Base-by-base conservation (phyloP, 2,113 vertebrate species). In the Saccopteryx bilineata region DNA sequence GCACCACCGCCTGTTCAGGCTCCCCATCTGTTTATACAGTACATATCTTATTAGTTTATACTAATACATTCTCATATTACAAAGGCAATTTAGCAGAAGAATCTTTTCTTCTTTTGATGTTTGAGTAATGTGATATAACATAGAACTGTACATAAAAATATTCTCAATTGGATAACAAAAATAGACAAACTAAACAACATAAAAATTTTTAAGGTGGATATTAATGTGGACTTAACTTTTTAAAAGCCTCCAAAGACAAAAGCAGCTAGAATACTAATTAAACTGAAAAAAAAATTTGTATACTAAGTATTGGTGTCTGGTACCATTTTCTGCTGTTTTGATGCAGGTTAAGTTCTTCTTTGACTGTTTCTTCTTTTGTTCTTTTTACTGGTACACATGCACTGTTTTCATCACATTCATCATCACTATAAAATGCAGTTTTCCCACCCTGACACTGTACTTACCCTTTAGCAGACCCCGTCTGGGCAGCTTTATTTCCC, bases 141-240 rank as follows among this genome's bases (percentile, higher is more conserved):
- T 97, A 39, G 94, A 97, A 97, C 89, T 97, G 98, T 98, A 98
- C 98, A 98, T 98, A 96, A 95, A 96, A 97, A 90, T 60, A 95
- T 75, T 68, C 89, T 95, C 87, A 92, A 56, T 90, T 68, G 63
- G 91, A 83, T 98, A 98, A 90, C 66, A 96, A 96, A 92, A 94
- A 82, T 87, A 90, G 91, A 97, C 90, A 98, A 98, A 96, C 86
- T 66, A 91, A 98, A 96, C 50, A 97, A 94, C 50, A 95, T 39
- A 39, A 39, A 98, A 31, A 96, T 60, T 96, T 97, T 97, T 98
- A 83, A 99, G 99, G 99, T 99, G 96, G 99, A 99, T 97, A 99
- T 99, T 97, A 98, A 99, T 98, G 99, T 99, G 98, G 99, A 99
- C 98, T 99, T 99, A 97, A 98, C 99, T 97, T 98, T 97, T 98